A percentile compares a stretch with the other conserved stretches of the same genome.
Evolutionary conservation across 2,888 invertebrate species (phyloP).

Genomic region (Halocaridina rubra): DNA sequence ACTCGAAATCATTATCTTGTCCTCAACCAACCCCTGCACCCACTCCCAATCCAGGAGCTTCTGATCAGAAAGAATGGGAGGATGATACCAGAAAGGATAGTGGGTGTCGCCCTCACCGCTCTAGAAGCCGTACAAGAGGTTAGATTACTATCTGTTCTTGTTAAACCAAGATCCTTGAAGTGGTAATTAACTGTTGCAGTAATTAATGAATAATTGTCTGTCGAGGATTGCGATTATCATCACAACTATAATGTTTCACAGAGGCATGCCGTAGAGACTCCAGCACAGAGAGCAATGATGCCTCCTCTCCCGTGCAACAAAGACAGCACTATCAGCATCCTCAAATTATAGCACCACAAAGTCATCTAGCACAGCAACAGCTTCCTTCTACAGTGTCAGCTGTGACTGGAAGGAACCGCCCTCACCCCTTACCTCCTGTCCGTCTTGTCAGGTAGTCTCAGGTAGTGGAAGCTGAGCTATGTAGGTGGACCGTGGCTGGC

Average conservation of each 20-base stretch:
- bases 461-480: no score
- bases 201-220: no score
- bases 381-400: background rate
- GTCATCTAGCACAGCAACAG: slow-evolving; percentile 1
- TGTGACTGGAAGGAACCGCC: background rate
- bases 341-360: background rate
- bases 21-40: background rate
- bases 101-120: background rate
- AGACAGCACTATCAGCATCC: background rate
- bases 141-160: no score
- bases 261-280: background rate
- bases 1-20: background rate
- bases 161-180: no score
- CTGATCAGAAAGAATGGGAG: background rate
- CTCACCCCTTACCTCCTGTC: background rate
- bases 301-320: background rate
- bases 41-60: background rate
- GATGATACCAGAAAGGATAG: slow-evolving; percentile 9
- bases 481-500: background rate
- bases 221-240: no score
- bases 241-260: no score
- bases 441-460: no score
- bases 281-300: slow-evolving; percentile 1
- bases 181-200: no score
- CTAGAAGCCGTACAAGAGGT: slow-evolving; percentile 13